A percentile compares a stretch with the other conserved stretches of the same genome.
Conservation (phyloP, 2,113 vertebrate genomes). For the Sakesphorus luctuosus region DNA sequence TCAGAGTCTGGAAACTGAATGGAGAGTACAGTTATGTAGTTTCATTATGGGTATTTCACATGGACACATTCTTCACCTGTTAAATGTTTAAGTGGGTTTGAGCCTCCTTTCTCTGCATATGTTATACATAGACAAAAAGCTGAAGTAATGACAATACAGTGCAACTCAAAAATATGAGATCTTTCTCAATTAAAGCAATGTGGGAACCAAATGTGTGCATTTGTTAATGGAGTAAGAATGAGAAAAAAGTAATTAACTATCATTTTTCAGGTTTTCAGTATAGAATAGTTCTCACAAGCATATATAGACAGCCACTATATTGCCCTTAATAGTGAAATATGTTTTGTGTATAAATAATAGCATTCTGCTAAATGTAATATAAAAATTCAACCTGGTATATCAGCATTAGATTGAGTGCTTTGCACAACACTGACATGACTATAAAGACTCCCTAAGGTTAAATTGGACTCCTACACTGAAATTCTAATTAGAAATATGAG, state of each 20-base stretch:
- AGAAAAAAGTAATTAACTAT: slow-evolving; percentile 35
- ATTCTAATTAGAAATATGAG: slow-evolving; percentile 82
- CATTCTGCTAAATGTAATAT: slow-evolving; percentile 51
- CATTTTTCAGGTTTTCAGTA: slow-evolving; percentile 44
- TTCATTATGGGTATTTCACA: not conserved
- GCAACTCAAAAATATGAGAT: not conserved
- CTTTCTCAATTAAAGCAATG: not conserved
- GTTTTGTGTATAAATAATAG: slow-evolving; percentile 49
- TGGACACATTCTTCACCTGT: not conserved
- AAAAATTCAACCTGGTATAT: slow-evolving; percentile 67
- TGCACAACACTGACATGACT: slow-evolving; percentile 74
- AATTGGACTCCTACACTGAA: slow-evolving; percentile 80
- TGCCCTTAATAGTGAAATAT: slow-evolving; percentile 57
- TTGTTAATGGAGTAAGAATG: slow-evolving; percentile 26
- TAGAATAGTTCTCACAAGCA: slow-evolving; percentile 34
- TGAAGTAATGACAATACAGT: not conserved
- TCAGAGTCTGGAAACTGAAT: not conserved
- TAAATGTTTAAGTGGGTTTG: not conserved
- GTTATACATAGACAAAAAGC: not conserved
- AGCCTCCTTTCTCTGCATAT: not conserved
- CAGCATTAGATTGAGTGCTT: slow-evolving; percentile 70
- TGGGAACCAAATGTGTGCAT: not conserved
- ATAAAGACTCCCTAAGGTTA: slow-evolving; percentile 82
- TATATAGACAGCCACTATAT: slow-evolving; percentile 33
- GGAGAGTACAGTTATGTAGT: not conserved